Evolutionary conservation across 2,113 vertebrate species (phyloP), one percentile per base, ranked within the genome.

Genomic region (Cottus gobio): DNA sequence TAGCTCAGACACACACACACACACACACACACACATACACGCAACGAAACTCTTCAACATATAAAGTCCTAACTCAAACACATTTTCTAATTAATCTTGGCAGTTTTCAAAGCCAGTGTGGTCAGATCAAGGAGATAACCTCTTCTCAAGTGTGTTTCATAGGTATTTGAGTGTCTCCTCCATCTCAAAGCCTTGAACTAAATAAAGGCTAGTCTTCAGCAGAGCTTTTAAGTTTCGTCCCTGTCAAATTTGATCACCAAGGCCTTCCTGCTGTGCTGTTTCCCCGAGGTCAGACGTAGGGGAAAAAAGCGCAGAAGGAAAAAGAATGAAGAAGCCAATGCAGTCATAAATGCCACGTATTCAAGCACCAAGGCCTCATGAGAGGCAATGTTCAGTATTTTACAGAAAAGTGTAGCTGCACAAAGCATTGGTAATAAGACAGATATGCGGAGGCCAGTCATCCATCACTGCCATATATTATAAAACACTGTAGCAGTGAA

Each of bases 171-270:
- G 85, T 85, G 69, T 79, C 79, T 80, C 63, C 68, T 50, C 30
- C 80, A 61, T 73, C 56, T 42, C 78, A 58, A 73, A 86, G 77
- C 89, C 86, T 93, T 91, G 86, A 93, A 92, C 91, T 84, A 93
- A 93, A 93, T 84, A 93, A 93, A 93, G 81, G 88, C 86, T 77
- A 83, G 84, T 85, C 79, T 80, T 71, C 75, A 54, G 88, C 80
- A 78, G 82, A 87, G 87, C 92, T 91, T 88, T 93, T 91, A 86
- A 93, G 91, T 84, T 83, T 71, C 70, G 77, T 85, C 83, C 82
- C 85, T 91, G 90, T 94, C 87, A 90, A 91, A 92, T 93, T 88
- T 90, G 88, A 91, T 93, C 92, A 92, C 72, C 79, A 91, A 85
- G 85, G 78, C 58, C 86, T 84, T 73, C 68, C 79, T 75, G 83